Evolutionary conservation across 2,113 vertebrate genomes (phyloP).

Genomic region (Microtus ochrogaster): DNA sequence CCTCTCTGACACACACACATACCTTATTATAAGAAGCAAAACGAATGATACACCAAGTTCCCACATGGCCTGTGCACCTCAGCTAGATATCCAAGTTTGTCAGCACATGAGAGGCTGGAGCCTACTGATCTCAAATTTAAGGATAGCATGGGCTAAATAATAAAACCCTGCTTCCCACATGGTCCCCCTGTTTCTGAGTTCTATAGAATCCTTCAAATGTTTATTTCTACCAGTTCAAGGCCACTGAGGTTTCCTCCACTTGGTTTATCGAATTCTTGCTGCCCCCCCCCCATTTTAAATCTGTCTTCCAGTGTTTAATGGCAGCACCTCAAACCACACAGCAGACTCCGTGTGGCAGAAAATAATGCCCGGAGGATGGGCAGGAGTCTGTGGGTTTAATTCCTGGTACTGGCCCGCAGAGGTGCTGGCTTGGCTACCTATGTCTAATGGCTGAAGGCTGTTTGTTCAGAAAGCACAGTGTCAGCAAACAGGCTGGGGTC

Average conservation of each 20-base stretch:
- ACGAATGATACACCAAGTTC: not conserved
- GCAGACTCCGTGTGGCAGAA: not conserved
- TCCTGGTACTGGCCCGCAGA: not conserved
- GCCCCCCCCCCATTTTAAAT: not conserved
- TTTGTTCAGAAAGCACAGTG: too few relatives aligned
- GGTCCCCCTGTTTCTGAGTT: not conserved
- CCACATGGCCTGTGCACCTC: not conserved
- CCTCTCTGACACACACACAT: not conserved
- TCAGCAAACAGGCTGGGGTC: too few relatives aligned
- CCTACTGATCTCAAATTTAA: too few relatives aligned
- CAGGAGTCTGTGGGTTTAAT: not conserved
- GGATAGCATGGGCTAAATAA: not conserved
- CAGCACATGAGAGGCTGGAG: too few relatives aligned
- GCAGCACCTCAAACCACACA: not conserved
- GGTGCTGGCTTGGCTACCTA: not conserved
- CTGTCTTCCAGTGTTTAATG: not conserved
- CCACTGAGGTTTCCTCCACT: not conserved
- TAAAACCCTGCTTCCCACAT: not conserved
- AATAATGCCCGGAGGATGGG: too few relatives aligned
- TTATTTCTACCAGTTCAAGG: not conserved
- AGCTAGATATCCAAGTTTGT: not conserved
- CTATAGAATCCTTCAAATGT: not conserved
- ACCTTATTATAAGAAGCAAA: not conserved
- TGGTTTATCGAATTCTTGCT: not conserved
- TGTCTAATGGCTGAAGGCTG: not conserved